phyloP scores from a whole-genome alignment of 2,797 vertebrate genomes.

The Tangara arthus region DNA sequence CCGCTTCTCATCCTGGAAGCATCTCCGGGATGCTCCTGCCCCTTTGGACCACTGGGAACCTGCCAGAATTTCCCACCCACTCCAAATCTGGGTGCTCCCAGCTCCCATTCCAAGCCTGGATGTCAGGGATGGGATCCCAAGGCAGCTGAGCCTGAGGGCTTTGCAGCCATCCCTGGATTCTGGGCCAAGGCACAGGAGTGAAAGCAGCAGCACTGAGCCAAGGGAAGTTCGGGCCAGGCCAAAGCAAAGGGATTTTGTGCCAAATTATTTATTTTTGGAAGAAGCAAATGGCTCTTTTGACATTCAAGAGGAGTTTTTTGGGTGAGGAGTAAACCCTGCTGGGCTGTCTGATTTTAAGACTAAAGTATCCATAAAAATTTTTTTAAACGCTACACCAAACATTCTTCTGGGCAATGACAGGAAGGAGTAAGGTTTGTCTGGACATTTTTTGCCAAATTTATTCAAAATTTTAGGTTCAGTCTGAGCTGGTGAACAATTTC shows the following conservation, averaged over 20 bases:
- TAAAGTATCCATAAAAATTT: not conserved
- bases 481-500: not conserved
- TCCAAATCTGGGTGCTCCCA: not conserved
- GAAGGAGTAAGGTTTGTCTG: not conserved
- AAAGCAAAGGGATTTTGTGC: not conserved
- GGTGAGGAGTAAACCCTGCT: not conserved
- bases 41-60: fast-evolving
- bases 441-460: not conserved
- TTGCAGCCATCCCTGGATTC: not conserved
- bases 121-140: not conserved
- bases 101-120: not conserved
- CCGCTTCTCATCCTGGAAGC: not conserved
- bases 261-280: not conserved
- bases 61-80: not conserved
- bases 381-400: not conserved
- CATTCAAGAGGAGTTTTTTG: not conserved
- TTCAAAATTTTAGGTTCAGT: not conserved
- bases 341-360: not conserved
- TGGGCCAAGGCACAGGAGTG: not conserved
- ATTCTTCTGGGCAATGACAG: not conserved
- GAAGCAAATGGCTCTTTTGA: not conserved
- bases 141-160: not conserved
- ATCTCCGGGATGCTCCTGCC: not conserved
- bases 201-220: not conserved
- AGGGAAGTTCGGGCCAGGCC: not conserved